These are phyloP conservation scores for Venusia cambrica DNA, from an alignment of 2,888 invertebrate genomes.

Conservation along the genomic window DNA sequence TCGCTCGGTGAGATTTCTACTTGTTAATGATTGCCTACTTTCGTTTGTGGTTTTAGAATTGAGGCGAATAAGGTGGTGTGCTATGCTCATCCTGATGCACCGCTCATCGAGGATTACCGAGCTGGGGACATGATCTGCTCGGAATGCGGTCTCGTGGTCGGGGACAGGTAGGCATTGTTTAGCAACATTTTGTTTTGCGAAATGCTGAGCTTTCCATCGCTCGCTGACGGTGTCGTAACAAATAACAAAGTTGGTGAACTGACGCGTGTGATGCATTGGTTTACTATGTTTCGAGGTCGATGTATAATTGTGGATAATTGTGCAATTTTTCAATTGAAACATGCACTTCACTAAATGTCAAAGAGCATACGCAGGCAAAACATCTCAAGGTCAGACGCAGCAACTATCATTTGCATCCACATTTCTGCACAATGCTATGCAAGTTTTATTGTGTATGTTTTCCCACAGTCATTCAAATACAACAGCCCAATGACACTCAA, in stretches of 20 bases:
- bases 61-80: slow-evolving; percentile 92
- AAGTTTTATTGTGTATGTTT: slow-evolving; percentile 5
- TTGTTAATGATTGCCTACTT: slow-evolving; percentile 56
- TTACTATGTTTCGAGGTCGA: slow-evolving; percentile 48
- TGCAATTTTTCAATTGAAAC: slow-evolving; percentile 34
- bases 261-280: slow-evolving; percentile 43
- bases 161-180: slow-evolving; percentile 89
- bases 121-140: slow-evolving; percentile 99
- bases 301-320: slow-evolving; percentile 37
- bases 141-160: slow-evolving; percentile 99
- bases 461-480: slow-evolving; percentile 1
- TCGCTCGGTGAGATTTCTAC: slow-evolving; percentile 53
- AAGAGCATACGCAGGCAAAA: slow-evolving; percentile 17
- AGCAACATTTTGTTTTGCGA: slow-evolving; percentile 52
- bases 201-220: slow-evolving; percentile 45
- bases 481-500: slow-evolving; percentile 1
- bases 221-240: slow-evolving; percentile 40
- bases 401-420: slow-evolving; percentile 15
- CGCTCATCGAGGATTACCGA: slow-evolving; percentile 98
- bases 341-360: slow-evolving; percentile 32
- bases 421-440: too few species aligned
- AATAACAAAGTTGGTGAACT: slow-evolving; percentile 41
- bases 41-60: slow-evolving; percentile 79
- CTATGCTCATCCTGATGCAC: slow-evolving; percentile 96
- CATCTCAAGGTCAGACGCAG: slow-evolving; percentile 25